Evolutionary conservation across 2,888 invertebrate species (phyloP), one percentile per base, ranked within the genome.

Genomic region (Phortica okadai): DNA sequence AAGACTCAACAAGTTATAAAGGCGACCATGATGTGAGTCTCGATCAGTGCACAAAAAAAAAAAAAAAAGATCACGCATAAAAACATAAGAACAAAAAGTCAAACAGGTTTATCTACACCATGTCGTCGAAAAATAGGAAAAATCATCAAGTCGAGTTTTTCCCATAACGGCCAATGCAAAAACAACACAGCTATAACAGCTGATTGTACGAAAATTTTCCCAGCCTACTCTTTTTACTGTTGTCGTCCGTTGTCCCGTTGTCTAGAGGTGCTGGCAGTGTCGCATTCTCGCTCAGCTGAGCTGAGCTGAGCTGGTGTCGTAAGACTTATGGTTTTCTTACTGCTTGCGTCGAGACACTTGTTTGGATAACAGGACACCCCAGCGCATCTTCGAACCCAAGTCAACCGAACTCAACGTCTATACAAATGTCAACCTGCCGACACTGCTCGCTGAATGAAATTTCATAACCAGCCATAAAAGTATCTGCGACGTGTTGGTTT

Each of bases 181-280:
- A 81, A 77, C 76, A 80, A 77, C 78, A 77, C 73, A 25, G 54
- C 14, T 25, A 54, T 64, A 86, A 87, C 87, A 86, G 86, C 86
- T 86, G 86, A 86, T 87, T 87, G 85, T 74, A 79, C 78, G 77
- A 80, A 86, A 80, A 87, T 87, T 85, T 86, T 86, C 86, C 87
- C 86, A 86, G 84, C 84, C 74, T 77, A 66, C 82, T 79, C 76
- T 72, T 42, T 66, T 42, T 10, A 41, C 66, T n/a, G 25, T 21
- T 25, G 21, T 21, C 25, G 25, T 21, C 62, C 62, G 25, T 50
- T n/a, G 66, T 66, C 42, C 66, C 66, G 21, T 66, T 66, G 42
- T 66, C 66, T 66, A 41, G 66, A 33, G 66, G n/a, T 66, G 42
- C 14, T 41, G 33, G n/a, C 42, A 14, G 66, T 66, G 4, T 62